Percentiles rank a stretch among this genome's conserved stretches.
Conservation (phyloP, 2,888 invertebrate species). For the Cantharis flavilabris region DNA sequence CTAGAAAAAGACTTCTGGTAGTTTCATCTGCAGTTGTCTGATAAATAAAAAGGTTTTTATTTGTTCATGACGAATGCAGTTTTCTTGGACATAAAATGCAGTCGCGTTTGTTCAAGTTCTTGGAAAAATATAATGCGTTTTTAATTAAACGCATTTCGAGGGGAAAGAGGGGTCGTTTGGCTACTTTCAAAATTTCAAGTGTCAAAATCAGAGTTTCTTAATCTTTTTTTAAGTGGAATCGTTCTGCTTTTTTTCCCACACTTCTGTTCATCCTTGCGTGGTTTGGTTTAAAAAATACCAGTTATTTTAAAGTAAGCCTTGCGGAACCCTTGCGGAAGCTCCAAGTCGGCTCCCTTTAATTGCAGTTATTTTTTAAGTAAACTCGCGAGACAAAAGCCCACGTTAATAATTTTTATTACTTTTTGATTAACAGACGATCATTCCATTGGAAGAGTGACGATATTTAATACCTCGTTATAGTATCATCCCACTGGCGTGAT, state of each 20-base stretch:
- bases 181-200: background rate
- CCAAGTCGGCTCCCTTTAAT: background rate
- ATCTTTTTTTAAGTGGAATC: background rate
- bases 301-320: background rate
- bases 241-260: background rate
- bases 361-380: background rate
- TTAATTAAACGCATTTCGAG: background rate
- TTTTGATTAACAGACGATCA: background rate
- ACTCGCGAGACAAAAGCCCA: background rate
- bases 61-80: constrained; percentile 6
- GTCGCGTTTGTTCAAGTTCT: background rate
- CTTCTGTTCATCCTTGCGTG: background rate
- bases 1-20: constrained; percentile 5
- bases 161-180: background rate
- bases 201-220: background rate
- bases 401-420: background rate
- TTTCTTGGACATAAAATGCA: constrained; percentile 1
- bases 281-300: background rate
- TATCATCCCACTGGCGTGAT: background rate
- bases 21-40: background rate
- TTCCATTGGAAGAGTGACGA: background rate
- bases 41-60: constrained; percentile 6
- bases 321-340: background rate
- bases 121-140: background rate
- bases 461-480: background rate